Evolutionary conservation across 2,797 vertebrate genomes (phyloP).

Genomic region (Alca torda): DNA sequence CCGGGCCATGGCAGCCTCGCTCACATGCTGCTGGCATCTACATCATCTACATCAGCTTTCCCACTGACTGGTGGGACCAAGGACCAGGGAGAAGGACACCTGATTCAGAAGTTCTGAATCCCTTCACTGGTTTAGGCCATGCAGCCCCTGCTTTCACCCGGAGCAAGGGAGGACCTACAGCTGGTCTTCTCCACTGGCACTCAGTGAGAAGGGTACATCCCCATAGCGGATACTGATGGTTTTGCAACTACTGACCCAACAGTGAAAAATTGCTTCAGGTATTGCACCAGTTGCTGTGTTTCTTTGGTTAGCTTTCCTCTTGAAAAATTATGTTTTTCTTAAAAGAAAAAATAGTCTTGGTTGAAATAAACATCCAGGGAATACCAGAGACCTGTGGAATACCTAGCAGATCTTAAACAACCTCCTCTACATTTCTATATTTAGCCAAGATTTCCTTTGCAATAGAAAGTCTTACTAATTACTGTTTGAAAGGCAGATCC

Average conservation of each 20-base stretch:
- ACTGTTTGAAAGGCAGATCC: not conserved
- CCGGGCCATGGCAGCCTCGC: not conserved
- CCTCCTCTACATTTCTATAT: conserved; percentile 6
- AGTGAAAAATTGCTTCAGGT: not conserved
- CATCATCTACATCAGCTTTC: not conserved
- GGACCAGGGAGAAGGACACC: not conserved
- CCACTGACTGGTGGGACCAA: not conserved
- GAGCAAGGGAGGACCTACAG: not conserved
- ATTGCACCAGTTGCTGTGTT: not conserved
- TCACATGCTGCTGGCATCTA: accelerated
- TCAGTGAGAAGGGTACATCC: not conserved
- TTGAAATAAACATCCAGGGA: conserved; percentile 33
- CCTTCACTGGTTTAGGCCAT: not conserved
- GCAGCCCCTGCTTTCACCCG: not conserved
- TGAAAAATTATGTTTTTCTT: not conserved
- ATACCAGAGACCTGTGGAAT: conserved; percentile 18
- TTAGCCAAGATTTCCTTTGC: conserved; percentile 30
- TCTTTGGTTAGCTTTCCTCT: not conserved
- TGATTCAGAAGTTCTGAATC: not conserved
- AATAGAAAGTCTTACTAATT: conserved; percentile 15
- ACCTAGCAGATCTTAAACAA: conserved; percentile 25
- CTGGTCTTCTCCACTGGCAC: not conserved
- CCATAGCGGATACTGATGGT: not conserved
- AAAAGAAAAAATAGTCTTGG: not conserved
- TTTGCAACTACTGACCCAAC: not conserved